Conservation (phyloP, 2,113 vertebrate genomes). For the Pseudonaja textilis region DNA sequence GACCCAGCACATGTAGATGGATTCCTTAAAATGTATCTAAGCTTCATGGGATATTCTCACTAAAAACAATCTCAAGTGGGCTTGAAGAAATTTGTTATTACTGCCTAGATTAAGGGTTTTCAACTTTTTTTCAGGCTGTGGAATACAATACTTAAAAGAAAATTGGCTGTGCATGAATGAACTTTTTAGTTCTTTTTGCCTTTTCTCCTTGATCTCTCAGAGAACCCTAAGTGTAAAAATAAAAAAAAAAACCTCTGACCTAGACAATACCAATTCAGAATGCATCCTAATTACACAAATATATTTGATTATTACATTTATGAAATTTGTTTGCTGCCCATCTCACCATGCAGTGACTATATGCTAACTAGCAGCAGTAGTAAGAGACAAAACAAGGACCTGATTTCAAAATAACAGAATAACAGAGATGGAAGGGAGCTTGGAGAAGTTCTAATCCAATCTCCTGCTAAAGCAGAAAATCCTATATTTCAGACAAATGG, state of each 20-base stretch:
- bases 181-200: neutral
- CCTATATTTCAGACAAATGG: neutral
- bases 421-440: neutral
- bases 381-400: neutral
- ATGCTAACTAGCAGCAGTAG: neutral
- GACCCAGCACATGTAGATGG: neutral
- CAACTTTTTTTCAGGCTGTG: neutral
- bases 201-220: neutral
- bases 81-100: neutral
- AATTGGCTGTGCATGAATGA: neutral
- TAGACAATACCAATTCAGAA: neutral
- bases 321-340: neutral
- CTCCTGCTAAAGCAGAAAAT: neutral
- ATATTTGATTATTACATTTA: neutral
- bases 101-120: neutral
- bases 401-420: neutral
- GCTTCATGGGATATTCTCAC: too few species aligned
- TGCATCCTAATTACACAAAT: neutral
- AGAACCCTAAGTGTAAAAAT: neutral
- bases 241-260: neutral
- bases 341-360: neutral
- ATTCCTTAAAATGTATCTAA: neutral
- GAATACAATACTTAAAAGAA: neutral
- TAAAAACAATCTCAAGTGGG: neutral
- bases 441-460: neutral